phyloP scores from a whole-genome alignment of 35 echinoderm and acorn worm genomes.

The Apostichopus japonicus region DNA sequence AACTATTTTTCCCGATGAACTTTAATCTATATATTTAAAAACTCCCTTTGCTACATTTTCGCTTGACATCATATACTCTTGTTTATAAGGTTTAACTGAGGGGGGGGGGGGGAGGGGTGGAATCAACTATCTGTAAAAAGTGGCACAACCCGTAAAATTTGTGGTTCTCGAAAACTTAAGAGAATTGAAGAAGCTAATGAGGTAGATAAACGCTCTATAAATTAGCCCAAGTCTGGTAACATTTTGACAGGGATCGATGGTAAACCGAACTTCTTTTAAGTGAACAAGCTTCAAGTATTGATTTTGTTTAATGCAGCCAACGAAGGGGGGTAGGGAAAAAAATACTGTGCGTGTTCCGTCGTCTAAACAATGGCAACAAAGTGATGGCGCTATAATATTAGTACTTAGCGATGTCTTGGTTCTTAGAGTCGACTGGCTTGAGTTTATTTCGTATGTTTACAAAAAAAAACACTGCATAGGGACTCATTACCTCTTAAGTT shows the following conservation, averaged over 20 bases:
- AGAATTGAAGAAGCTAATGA: background rate
- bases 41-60: too few relatives aligned
- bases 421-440: too few relatives aligned
- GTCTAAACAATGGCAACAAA: background rate
- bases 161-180: background rate
- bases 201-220: background rate
- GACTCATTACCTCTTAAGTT: too few relatives aligned
- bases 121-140: too few relatives aligned
- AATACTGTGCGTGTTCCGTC: background rate
- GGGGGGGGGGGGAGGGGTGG: too few relatives aligned
- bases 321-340: background rate
- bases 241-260: constrained; percentile 30
- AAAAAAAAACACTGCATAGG: too few relatives aligned
- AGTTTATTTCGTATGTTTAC: too few relatives aligned
- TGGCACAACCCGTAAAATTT: background rate
- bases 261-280: constrained; percentile 45
- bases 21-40: too few relatives aligned
- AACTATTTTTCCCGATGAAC: too few relatives aligned
- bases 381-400: background rate
- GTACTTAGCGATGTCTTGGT: too few relatives aligned
- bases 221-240: constrained; percentile 24
- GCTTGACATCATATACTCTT: too few relatives aligned
- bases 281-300: constrained; percentile 43
- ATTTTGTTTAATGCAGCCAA: constrained; percentile 53
- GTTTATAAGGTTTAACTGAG: too few relatives aligned